Conservation (phyloP, 2,888 invertebrate species). For the Rhynchonema sp. region DNA sequence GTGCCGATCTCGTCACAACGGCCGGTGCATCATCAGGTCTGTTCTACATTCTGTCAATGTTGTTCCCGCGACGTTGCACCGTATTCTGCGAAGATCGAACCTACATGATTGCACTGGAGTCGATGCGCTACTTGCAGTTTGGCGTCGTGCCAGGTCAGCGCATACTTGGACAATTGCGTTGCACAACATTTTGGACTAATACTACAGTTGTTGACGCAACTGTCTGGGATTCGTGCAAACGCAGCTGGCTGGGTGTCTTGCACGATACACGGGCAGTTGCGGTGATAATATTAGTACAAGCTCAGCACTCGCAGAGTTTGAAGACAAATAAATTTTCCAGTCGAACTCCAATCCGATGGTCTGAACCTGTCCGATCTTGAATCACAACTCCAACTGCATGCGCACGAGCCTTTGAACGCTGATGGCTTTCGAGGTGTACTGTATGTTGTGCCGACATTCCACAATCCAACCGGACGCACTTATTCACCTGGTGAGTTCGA, state of each 20-base stretch:
- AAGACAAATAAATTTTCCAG: no score
- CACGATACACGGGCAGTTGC: no score
- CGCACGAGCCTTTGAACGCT: neutral
- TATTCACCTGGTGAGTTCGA: neutral
- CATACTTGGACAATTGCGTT: no score
- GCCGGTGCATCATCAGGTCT: constrained; percentile 44
- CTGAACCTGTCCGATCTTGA: constrained; percentile 35
- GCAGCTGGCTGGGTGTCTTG: no score
- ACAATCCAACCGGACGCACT: constrained; percentile 41
- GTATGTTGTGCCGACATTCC: constrained; percentile 41
- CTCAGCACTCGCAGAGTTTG: no score
- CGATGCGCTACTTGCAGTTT: constrained; percentile 38
- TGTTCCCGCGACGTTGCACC: constrained; percentile 25
- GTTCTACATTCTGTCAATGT: constrained; percentile 35
- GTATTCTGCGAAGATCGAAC: constrained; percentile 47
- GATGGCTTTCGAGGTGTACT: constrained; percentile 38
- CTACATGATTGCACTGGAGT: constrained; percentile 43
- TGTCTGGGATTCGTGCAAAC: no score
- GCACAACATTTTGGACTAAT: no score
- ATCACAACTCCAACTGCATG: constrained; percentile 19
- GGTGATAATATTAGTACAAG: no score
- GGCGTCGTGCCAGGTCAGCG: constrained; percentile 36
- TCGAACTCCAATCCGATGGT: constrained; percentile 37
- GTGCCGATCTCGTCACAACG: constrained; percentile 40
- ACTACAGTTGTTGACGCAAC: no score